Evolutionary conservation across 1,140 invertebrate species (phyloP).

Genomic region (Colletes gigas): DNA sequence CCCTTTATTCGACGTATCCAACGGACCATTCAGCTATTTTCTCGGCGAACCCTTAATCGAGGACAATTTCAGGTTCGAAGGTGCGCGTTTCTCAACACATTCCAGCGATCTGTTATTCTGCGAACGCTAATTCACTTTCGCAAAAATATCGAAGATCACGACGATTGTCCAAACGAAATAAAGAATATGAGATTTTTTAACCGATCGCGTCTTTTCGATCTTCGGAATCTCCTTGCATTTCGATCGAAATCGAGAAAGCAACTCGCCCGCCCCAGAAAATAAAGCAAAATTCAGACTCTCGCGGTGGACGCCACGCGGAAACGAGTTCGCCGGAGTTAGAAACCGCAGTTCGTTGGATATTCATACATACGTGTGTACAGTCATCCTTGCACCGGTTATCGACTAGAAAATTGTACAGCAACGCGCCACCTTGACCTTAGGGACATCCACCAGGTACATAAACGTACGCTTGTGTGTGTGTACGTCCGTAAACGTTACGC

Average conservation of each 20-base stretch:
- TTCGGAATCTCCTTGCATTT: neutral
- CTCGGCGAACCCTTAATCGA: constrained; percentile 2
- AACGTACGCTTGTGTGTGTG: neutral
- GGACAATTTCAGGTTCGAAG: constrained; percentile 25
- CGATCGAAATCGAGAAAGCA: constrained; percentile 26
- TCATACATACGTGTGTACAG: constrained; percentile 36
- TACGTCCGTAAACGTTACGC: neutral
- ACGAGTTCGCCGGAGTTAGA: neutral
- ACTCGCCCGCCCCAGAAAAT: neutral
- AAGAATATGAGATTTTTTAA: constrained; percentile 61
- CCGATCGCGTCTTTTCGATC: constrained; percentile 26
- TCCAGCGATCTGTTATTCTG: constrained; percentile 54
- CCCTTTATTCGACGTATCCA: too few species aligned
- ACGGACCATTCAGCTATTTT: too few species aligned
- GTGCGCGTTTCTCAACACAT: constrained; percentile 47
- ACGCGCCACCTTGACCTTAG: constrained; percentile 59
- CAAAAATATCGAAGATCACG: constrained; percentile 46
- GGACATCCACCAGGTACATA: constrained; percentile 28
- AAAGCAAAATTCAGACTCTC: neutral
- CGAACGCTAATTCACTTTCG: constrained; percentile 33
- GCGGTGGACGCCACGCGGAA: neutral
- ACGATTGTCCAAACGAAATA: constrained; percentile 52
- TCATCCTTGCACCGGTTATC: constrained; percentile 66
- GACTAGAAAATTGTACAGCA: constrained; percentile 58
- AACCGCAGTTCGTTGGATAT: constrained; percentile 25